Evolutionary conservation across 2,888 invertebrate genomes (phyloP), one percentile per base, ranked within the genome.

Genomic region (Perizoma flavofasciatum): DNA sequence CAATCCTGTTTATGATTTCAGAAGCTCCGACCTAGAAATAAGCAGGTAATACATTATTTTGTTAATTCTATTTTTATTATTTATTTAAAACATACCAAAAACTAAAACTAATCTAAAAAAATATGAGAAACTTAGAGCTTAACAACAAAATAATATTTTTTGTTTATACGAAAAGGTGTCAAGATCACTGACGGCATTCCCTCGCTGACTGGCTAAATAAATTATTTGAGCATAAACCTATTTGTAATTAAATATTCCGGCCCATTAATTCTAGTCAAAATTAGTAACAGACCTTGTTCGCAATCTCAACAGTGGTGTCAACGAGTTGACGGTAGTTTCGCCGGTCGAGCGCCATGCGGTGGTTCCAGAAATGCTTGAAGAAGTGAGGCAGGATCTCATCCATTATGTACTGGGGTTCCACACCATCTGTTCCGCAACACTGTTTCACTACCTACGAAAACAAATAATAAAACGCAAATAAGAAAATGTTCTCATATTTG

Each of bases 291-390:
- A 91, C 92, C 93, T 99, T 99, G 85, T 99, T 99, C 6, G 99
- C 99, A 66, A 99, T 99, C 93, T 99, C 99, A 0, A 99, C 99
- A 0, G 99, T 99, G 0, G 99, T 99, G 82, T 99, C 99, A 0
- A 99, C 99, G 56, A 99, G 93, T 93, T 98, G 98, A 68, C 98
- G 94, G 82, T 99, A 99, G 86, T 99, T 99, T 64, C 99, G 94
- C 52, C 99, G 94, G 87, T 99, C 99, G 63, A 99, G 92, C 2
- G 99, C 99, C 99, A 99, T 99, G 68, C 99, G 95, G 83, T 99
- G 99, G 84, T 99, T 99, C 99, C 99, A 99, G 91, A 99, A 99
- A 88, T 99, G 98, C 88, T 98, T 98, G 92, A 99, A 99, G 90
- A 99, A 99, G 77, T 98, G 98, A 0, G 99, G 99, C 71, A 99